A percentile compares a stretch with the other conserved stretches of the same genome.
Conservation (phyloP, 53 echinoderm and acorn worm genomes). For the Hippasteria phrygiana region DNA sequence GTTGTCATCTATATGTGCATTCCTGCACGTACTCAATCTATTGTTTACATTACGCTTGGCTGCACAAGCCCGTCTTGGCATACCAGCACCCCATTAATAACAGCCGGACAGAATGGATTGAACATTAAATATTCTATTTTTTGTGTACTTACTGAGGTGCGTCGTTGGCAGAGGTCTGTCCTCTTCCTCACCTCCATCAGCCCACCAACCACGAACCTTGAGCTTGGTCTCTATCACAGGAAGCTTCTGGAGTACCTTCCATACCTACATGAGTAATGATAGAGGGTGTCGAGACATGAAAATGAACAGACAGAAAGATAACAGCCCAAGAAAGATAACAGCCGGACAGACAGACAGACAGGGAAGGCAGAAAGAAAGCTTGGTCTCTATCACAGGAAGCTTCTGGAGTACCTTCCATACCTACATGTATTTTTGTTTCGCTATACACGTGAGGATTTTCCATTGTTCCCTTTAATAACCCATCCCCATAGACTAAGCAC, state of each 20-base stretch:
- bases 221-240: constrained; percentile 83
- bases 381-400: constrained; percentile 83
- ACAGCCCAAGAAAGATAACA: background rate
- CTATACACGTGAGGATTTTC: too few relatives aligned
- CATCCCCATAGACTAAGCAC: too few relatives aligned
- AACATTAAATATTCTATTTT: background rate
- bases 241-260: constrained; percentile 82
- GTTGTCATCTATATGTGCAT: too few relatives aligned
- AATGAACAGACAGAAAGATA: background rate
- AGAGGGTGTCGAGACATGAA: background rate
- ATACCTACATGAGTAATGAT: constrained; percentile 58
- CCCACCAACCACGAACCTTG: constrained; percentile 89
- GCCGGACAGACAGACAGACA: background rate
- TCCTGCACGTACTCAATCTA: too few relatives aligned
- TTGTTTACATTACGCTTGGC: too few relatives aligned
- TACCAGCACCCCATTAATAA: too few relatives aligned
- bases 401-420: constrained; percentile 83
- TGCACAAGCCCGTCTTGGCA: too few relatives aligned
- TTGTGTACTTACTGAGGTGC: constrained; percentile 69
- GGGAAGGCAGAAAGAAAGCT: background rate
- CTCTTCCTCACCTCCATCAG: constrained; percentile 76
- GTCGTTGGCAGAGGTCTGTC: constrained; percentile 66
- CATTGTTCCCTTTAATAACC: too few relatives aligned
- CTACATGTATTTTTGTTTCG: too few relatives aligned
- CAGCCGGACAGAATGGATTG: too few relatives aligned